Evolutionary conservation across 2,888 invertebrate species (phyloP).

Genomic region (Caenorhabditis virilis): DNA sequence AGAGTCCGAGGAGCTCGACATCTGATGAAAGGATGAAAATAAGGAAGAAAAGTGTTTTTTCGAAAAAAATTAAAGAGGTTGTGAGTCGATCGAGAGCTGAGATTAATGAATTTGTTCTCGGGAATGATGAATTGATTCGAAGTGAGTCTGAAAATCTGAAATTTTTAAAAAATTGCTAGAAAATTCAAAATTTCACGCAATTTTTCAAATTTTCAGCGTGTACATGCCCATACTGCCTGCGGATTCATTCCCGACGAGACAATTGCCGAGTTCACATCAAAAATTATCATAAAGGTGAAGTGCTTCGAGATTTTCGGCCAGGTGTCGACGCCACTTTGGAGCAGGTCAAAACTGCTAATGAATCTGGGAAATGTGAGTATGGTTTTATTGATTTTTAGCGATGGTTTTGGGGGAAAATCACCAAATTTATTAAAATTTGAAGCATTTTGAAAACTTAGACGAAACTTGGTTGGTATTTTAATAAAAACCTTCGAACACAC

Average conservation of each 20-base stretch:
- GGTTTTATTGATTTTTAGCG: neutral
- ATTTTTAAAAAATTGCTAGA: neutral
- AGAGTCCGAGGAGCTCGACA: too few relatives aligned
- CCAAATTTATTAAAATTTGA: too few relatives aligned
- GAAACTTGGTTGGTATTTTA: too few relatives aligned
- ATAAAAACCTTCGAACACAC: too few relatives aligned
- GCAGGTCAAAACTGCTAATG: constrained; percentile 13
- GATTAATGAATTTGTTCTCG: constrained; percentile 23
- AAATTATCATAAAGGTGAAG: constrained; percentile 10
- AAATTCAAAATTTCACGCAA: too few relatives aligned
- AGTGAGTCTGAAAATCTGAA: constrained; percentile 7
- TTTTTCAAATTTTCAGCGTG: constrained; percentile 26
- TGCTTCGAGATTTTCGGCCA: constrained; percentile 10
- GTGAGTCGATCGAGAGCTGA: constrained; percentile 17
- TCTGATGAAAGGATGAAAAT: too few relatives aligned
- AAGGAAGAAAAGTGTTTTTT: too few relatives aligned
- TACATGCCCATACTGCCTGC: constrained; percentile 34
- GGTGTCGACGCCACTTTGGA: constrained; percentile 15
- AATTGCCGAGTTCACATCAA: constrained; percentile 29
- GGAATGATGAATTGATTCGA: constrained; percentile 16
- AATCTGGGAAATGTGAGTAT: constrained; percentile 14
- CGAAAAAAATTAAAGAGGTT: too few relatives aligned
- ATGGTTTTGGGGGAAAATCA: too few relatives aligned
- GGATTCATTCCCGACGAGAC: constrained; percentile 31
- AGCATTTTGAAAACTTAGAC: too few relatives aligned